Percentiles rank a stretch among this genome's conserved stretches.
These are phyloP conservation scores for Emys orbicularis DNA, from an alignment of 2,797 vertebrate genomes.

Conservation along the genomic window DNA sequence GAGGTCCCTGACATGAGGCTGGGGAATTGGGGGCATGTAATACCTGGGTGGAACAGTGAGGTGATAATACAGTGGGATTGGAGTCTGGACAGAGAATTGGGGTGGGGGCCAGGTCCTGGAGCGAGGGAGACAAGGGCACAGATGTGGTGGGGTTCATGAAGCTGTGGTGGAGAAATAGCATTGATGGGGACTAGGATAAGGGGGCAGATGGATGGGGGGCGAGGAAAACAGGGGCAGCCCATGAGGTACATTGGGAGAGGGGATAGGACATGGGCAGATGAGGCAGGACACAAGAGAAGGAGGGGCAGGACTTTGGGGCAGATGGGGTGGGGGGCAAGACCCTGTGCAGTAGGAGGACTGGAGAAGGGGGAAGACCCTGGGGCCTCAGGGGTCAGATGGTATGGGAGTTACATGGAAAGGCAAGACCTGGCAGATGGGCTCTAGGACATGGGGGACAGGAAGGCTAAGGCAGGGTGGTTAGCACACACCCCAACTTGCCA, in stretches of 20 bases:
- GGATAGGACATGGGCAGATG: neutral
- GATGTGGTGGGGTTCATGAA: neutral
- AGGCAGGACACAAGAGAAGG: neutral
- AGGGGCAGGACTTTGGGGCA: neutral
- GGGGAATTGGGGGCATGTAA: neutral
- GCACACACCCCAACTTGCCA: neutral
- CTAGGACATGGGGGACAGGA: neutral
- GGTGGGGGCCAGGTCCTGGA: neutral
- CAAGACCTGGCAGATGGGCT: neutral
- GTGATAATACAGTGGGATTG: neutral
- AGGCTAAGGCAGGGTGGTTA: neutral
- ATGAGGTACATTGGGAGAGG: neutral
- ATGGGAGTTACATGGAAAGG: neutral
- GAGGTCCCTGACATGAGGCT: neutral
- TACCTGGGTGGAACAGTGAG: neutral
- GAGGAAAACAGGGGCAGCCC: neutral
- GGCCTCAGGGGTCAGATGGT: neutral
- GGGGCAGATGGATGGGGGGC: neutral
- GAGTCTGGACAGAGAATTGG: neutral
- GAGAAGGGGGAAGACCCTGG: neutral
- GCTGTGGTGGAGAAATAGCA: neutral
- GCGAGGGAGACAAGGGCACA: neutral
- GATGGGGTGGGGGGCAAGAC: neutral
- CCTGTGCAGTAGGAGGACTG: neutral
- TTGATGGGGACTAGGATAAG: neutral